Evolutionary conservation across 1,140 invertebrate genomes (phyloP).

Genomic region (Lasioglossum baleicum): DNA sequence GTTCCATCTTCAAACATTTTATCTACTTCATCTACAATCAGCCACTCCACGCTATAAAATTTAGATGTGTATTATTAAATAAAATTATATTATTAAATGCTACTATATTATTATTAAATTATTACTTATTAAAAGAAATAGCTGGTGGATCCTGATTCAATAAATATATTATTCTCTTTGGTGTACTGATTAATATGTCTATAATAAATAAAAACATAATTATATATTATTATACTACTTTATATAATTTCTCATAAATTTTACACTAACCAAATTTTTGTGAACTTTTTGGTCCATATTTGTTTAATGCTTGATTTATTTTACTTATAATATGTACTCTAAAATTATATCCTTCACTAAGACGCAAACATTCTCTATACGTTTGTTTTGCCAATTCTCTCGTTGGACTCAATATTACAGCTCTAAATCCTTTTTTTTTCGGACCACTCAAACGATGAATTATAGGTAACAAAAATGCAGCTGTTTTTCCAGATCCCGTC

Average conservation of each 20-base stretch:
- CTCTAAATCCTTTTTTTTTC: conserved; percentile 87
- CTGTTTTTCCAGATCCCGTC: conserved; percentile 94
- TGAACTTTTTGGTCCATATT: conserved; percentile 83
- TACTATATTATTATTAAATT: too few species aligned
- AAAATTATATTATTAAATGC: too few species aligned
- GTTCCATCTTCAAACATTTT: conserved; percentile 94
- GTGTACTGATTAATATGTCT: conserved; percentile 98
- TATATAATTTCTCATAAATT: neutral
- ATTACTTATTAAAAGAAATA: conserved; percentile 87
- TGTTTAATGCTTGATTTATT: conserved; percentile 82
- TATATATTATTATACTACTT: conserved; percentile 36
- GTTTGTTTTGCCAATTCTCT: conserved; percentile 96
- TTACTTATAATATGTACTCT: conserved; percentile 88
- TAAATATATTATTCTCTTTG: conserved; percentile 94
- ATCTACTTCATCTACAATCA: conserved; percentile 97
- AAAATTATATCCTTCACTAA: conserved; percentile 88
- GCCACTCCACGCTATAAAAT: conserved; percentile 89
- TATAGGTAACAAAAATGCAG: conserved; percentile 92
- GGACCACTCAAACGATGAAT: conserved; percentile 85
- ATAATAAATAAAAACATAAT: too few species aligned
- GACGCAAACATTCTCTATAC: conserved; percentile 87
- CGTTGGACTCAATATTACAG: conserved; percentile 94
- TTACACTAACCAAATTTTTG: conserved; percentile 84
- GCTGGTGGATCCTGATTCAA: conserved; percentile 89
- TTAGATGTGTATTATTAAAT: too few species aligned